Base-by-base conservation (phyloP, 2,113 vertebrate species). In the Plectropomus leopardus region DNA sequence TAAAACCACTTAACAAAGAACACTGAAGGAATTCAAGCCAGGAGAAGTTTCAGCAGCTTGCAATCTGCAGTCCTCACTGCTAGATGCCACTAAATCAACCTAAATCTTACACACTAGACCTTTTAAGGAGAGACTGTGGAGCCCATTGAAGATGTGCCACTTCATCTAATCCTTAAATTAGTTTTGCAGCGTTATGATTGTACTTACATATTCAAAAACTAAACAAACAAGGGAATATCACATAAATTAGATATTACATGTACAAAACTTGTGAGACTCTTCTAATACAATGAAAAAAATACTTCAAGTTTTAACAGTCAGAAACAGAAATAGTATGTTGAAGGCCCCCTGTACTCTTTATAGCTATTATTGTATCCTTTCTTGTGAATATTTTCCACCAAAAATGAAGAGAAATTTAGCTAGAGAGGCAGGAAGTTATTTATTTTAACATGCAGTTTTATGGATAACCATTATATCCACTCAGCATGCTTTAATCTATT, bases 371-470 rank as follows among this genome's bases (percentile, higher is more conserved):
- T 23, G 11, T 42, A 16, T 59, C 30, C 53, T 50, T 58, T 59
- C 1, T 16, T 69, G 5, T 51, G 8, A 50, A 32, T 14, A 7
- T 59, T n/a, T 32, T 66, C 7, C n/a, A n/a, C 1, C n/a, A 40
- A 34, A 42, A 40, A 23, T 32, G 32, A 32, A 32, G 32, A 6
- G 32, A 40, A 40, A 40, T 40, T 40, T 40, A 40, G 36, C 36
- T 40, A 28, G 17, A 24, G 65, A 45, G 26, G 26, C 7, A 34
- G 7, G 57, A 42, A 47, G 24, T 32, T 5, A 30, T 7, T 40
- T 2, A 36, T 40, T 40, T 40, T 40, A 10, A 42, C 23, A 17
- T 75, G 23, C 34, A 65, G 26, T 67, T 77, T 78, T 51, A 44
- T 44, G 4, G 24, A 34, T 77, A 45, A 64, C 50, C n/a, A 65